Percentiles rank a stretch among this genome's conserved stretches.
Conservation (phyloP, 2,888 invertebrate species). For the Thysanoteuthis rhombus region DNA sequence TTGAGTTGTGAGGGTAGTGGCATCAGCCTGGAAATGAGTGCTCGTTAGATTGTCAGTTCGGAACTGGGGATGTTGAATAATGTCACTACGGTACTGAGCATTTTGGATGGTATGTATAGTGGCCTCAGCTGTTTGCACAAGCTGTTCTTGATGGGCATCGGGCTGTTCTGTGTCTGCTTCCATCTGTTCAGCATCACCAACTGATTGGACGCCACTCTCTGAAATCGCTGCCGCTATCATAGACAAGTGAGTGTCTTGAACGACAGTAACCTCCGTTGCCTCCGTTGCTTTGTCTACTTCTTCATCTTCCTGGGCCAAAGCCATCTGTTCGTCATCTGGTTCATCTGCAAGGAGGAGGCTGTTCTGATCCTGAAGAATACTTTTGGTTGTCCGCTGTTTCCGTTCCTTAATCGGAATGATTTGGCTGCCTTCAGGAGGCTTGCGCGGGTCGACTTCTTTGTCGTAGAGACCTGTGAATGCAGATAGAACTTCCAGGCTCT, state of each 20-base stretch:
- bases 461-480: constrained; percentile 56
- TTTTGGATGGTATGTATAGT: constrained; percentile 19
- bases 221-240: constrained; percentile 33
- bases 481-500: constrained; percentile 50
- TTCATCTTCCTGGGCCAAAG: neutral
- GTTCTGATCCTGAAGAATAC: neutral
- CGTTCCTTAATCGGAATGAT: constrained; percentile 56
- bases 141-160: neutral
- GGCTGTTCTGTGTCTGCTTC: neutral
- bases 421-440: constrained; percentile 55
- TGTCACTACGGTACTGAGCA: neutral
- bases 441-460: constrained; percentile 49
- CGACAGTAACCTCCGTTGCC: constrained; percentile 25
- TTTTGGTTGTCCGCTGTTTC: constrained; percentile 33
- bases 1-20: neutral
- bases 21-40: neutral
- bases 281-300: neutral
- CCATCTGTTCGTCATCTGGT: neutral
- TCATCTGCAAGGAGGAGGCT: neutral
- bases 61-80: constrained; percentile 21
- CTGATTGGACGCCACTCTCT: neutral
- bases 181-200: neutral
- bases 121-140: neutral
- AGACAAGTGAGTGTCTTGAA: constrained; percentile 34
- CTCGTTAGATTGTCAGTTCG: neutral